Evolutionary conservation across 2,113 vertebrate species (phyloP), one percentile per base, ranked within the genome.

Genomic region (Scophthalmus maximus): DNA sequence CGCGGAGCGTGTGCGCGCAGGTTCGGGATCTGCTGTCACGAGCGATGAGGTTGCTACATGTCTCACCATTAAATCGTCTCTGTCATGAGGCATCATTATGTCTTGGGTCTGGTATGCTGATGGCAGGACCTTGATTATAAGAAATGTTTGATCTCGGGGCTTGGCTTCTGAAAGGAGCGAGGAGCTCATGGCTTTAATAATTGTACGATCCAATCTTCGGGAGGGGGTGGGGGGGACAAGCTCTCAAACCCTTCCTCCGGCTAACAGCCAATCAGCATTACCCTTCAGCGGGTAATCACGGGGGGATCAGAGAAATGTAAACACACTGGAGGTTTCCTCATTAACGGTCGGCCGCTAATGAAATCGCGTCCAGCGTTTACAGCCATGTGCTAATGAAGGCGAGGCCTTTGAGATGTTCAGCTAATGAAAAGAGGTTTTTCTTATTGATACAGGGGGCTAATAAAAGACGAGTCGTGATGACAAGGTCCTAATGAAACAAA

Each of bases 401-500:
- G 36, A 9, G 67, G 60, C 57, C 75, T 88, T 83, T 82, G 81
- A 86, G 78, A 84, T 72, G 70, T 47, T 63, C 59, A 40, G 47
- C 78, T 88, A 81, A 84, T 86, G 69, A 85, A 88, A 82, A 50
- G 29, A 52, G 51, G 49, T 3, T 8, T 68, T 64, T 69, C 79
- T 68, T 81, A 81, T 77, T 79, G 78, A 86, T 83, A 79, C 51
- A 69, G 20, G 26, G 67, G 46, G 53, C 73, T 81, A 83, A 83
- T 87, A 84, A 79, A 83, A 78, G 23, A 64, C 62, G 57, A 68
- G 61, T n/a, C 65, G 49, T 88, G 69, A 83, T 79, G 85, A 91
- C 85, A 87, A 82, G 69, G 71, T 53, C 67, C 64, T 90, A 88
- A 91, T 88, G 86, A 87, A 89, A 83, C 81, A 79, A 82, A 85